These are phyloP conservation scores for Bagarius yarrelli DNA, from an alignment of 2,113 vertebrate genomes.

Conservation along the genomic window DNA sequence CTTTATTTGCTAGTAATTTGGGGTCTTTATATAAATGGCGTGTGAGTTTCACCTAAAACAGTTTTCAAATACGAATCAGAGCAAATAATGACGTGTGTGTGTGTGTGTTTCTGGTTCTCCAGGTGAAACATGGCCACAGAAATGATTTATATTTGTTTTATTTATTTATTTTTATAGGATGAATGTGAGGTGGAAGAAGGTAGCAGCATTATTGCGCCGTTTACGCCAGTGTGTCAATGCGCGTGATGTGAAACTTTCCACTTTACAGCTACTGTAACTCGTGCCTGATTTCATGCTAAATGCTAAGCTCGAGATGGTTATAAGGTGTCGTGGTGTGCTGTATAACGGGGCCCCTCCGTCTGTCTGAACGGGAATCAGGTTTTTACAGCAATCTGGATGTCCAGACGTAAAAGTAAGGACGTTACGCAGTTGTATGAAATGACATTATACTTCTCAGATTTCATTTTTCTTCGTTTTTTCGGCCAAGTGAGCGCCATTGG, in stretches of 20 bases:
- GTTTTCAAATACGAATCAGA: too few species aligned
- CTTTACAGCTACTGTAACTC: neutral
- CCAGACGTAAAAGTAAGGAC: neutral
- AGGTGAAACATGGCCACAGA: too few species aligned
- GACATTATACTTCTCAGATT: neutral
- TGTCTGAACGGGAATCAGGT: neutral
- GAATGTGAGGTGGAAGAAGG: too few species aligned
- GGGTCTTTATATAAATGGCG: too few species aligned
- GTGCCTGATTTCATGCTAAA: conserved; percentile 7
- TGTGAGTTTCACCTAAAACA: neutral
- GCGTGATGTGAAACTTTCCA: neutral
- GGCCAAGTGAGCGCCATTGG: neutral
- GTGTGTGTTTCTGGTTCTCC: too few species aligned
- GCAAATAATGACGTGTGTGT: too few species aligned
- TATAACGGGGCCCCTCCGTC: neutral
- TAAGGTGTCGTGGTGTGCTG: neutral
- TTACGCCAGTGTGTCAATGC: neutral
- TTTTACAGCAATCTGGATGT: neutral
- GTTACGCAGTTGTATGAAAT: neutral
- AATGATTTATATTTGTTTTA: too few species aligned
- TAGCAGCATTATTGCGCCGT: too few species aligned
- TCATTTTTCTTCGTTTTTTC: neutral
- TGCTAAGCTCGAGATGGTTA: neutral
- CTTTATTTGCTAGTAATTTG: too few species aligned
- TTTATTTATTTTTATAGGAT: too few species aligned